Base-by-base conservation (phyloP, 2,797 vertebrate genomes). In the Hemibagrus guttatus region DNA sequence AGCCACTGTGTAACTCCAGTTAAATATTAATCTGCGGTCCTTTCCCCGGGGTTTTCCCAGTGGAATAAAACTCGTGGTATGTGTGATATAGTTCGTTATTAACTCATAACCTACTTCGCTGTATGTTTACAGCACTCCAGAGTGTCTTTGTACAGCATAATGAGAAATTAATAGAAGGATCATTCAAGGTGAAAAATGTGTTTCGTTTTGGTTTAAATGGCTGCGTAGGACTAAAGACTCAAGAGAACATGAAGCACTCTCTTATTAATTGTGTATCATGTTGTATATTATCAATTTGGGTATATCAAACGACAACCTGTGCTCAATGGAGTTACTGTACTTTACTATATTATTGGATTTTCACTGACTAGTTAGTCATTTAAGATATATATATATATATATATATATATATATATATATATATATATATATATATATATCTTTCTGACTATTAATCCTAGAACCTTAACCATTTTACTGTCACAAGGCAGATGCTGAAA, bases 1-100 rank as follows among this genome's bases (percentile, higher is more conserved):
- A 35, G 39, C 19, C 39, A 46, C 11, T 66, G 23, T 63, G 56
- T 52, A 63, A 52, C 21, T n/a, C 4, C 14, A 58, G 78, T 63
- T 61, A 52, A 59, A 59, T n/a, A 86, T 86, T 86, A 81, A 81
- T 16, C 56, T 58, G 35, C 17, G 28, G 35, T 39, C 12, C 1
- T 16, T 56, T 54, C 23, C 14, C 1, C 0, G 69, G 35, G 23
- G 69, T 80, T 80, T 85, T 59, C 52, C 39, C 84, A 28, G 49
- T 56, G 13, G 31, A n/a, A 56, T 68, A 31, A 78, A 68, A 42
- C 13, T 23, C 76, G 14, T 42, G 31, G 11, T 46, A 23, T 0
- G 1, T 64, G 39, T 63, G n/a, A 42, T 63, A 17, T 42, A 59
- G 56, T 80, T 61, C 61, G 42, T 80, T 61, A 80, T 80, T 61